Conservation (phyloP, 30 jellyfish, hydroid and myxozoan genomes). For the Pelagia noctiluca region DNA sequence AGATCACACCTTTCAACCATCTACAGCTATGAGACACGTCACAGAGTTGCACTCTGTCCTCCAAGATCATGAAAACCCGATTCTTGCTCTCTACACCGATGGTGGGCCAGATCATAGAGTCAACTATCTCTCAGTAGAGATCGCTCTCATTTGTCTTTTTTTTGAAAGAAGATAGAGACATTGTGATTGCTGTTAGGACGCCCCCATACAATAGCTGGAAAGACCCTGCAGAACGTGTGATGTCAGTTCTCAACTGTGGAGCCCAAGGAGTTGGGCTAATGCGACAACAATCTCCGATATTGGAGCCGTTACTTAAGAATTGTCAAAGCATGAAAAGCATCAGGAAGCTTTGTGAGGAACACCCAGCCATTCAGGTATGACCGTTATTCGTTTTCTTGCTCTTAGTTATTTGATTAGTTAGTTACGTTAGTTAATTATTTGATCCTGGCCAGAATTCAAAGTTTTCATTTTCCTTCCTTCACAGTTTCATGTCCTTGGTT, state of each 20-base stretch:
- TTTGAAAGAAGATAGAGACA: conserved; percentile 17
- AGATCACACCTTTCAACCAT: conserved; percentile 50
- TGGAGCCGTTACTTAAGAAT: not conserved
- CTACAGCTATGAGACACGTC: conserved; percentile 40
- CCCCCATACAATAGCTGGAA: conserved; percentile 55
- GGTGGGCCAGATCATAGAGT: conserved; percentile 65
- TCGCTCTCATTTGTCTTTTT: conserved; percentile 36
- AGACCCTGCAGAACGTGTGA: conserved; percentile 47
- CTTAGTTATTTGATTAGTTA: too few relatives aligned
- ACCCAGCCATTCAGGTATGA: not conserved
- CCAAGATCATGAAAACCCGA: conserved; percentile 7
- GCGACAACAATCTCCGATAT: conserved; percentile 9
- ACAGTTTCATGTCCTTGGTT: too few relatives aligned
- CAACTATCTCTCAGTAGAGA: conserved; percentile 28
- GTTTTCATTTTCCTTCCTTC: too few relatives aligned
- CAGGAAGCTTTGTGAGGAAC: not conserved
- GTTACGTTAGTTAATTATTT: too few relatives aligned
- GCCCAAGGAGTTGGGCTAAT: conserved; percentile 58
- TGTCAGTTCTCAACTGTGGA: conserved; percentile 51
- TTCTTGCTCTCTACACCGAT: conserved; percentile 32
- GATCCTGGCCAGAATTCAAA: too few relatives aligned
- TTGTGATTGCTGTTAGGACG: conserved; percentile 41
- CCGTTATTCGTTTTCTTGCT: not conserved
- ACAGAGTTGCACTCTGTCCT: conserved; percentile 25
- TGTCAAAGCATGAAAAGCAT: not conserved